phyloP scores from a whole-genome alignment of 2,797 vertebrate species.

The Ispidina picta region DNA sequence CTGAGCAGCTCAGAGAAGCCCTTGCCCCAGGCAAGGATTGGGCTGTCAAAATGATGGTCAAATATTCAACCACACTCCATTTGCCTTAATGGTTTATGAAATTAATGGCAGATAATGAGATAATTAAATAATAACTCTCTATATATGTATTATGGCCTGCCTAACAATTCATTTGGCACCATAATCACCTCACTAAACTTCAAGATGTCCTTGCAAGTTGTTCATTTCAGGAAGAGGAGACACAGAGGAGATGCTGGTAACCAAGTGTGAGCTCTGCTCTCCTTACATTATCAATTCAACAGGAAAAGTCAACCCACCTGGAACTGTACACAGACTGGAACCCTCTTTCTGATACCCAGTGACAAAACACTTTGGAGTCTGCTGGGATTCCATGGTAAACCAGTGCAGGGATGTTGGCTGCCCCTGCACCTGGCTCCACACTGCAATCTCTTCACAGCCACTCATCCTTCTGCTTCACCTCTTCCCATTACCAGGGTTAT shows the following conservation, averaged over 20 bases:
- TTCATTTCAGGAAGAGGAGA: background rate
- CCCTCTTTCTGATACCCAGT: background rate
- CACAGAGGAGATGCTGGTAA: background rate
- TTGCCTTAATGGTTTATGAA: conserved; percentile 24
- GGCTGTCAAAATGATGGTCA: conserved; percentile 25
- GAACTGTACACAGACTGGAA: background rate
- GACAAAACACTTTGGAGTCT: background rate
- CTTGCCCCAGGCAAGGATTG: conserved; percentile 19
- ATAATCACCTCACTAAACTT: conserved; percentile 18
- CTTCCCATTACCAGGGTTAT: background rate
- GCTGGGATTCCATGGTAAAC: background rate
- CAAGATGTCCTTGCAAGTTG: background rate
- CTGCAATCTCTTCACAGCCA: background rate
- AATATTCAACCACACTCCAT: background rate
- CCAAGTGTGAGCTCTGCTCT: background rate
- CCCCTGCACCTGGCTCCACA: background rate
- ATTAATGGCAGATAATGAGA: background rate
- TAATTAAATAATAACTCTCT: conserved; percentile 4
- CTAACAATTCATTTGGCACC: background rate
- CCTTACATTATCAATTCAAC: background rate
- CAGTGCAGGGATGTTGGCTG: background rate
- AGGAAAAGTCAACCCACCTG: background rate
- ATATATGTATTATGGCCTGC: background rate
- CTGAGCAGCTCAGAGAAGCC: conserved; percentile 21
- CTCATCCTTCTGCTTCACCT: background rate